Conservation (phyloP, 2,797 vertebrate genomes). For the Chrysocyon brachyurus region DNA sequence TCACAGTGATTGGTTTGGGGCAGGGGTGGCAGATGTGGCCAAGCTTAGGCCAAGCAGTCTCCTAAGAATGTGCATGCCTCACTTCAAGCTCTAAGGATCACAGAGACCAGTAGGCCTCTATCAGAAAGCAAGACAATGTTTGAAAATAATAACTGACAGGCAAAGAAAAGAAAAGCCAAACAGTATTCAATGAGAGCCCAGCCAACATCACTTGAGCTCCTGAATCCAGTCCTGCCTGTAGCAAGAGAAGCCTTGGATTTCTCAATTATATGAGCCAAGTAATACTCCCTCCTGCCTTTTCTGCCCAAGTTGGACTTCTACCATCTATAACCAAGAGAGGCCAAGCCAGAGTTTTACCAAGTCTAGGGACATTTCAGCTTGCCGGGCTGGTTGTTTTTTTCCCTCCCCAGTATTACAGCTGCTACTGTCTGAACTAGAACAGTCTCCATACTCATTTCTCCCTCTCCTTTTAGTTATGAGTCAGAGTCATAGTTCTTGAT, state of each 20-base stretch:
- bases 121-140: neutral
- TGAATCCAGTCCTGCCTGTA: neutral
- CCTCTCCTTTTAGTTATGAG: neutral
- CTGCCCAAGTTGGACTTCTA: neutral
- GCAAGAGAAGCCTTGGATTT: neutral
- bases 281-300: neutral
- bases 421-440: neutral
- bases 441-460: neutral
- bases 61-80: neutral
- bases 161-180: neutral
- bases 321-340: neutral
- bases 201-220: neutral
- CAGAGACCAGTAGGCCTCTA: neutral
- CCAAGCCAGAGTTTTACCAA: neutral
- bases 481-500: neutral
- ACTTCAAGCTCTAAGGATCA: neutral
- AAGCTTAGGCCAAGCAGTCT: neutral
- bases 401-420: neutral
- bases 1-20: neutral
- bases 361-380: neutral
- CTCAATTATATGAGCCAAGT: neutral
- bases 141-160: neutral
- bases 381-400: neutral
- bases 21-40: neutral
- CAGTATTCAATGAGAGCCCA: neutral